Base-by-base conservation (phyloP, 1,140 invertebrate genomes). In the Drosophila busckii region DNA sequence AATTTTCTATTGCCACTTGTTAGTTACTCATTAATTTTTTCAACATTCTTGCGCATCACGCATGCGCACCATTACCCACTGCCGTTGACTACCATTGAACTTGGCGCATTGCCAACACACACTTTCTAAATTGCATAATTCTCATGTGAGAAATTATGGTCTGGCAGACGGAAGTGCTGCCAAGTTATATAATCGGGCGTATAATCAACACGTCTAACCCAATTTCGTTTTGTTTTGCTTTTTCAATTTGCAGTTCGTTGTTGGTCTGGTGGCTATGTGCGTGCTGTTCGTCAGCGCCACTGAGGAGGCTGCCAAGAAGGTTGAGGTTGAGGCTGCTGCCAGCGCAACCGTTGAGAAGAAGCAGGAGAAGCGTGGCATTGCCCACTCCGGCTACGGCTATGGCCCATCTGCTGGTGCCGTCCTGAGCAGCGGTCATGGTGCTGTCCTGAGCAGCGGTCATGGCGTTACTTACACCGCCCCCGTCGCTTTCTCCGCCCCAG, bases 321-420 rank as follows among this genome's bases (percentile, higher is more conserved):
- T 53, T 8, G 75, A 67, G 25, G 75, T 50, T 16, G 89, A 88
- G 87, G 42, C 76, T 9, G 56, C 70, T 19, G 56, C 59, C 45
- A 58, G 70, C 49, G 37, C 50, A 55, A 88, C 88, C 42, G 76
- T 45, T 10, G 90, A 90, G 54, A 93, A 93, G 88, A 93, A 93
- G 83, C 92, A 93, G 66, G 92, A 93, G 82, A 93, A 94, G 83
- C 89, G 93, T 63, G 92, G 93, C 45, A 88, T 93, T 25, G 71
- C 89, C 32, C 89, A 89, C 56, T 90, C 89, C n/a, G 90, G 90
- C 9, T 89, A 90, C 59, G 89, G 88, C 28, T 88, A 90, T 46
- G 64, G 54, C 23, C 59, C 69, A n/a, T 61, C 59, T 8, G 68
- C 69, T 37, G 84, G 75, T 29, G 64, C 63, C 37, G 29, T 78